These are phyloP conservation scores for Kuschelorhynchus macadamiae DNA, from an alignment of 2,888 invertebrate species.

Conservation along the genomic window DNA sequence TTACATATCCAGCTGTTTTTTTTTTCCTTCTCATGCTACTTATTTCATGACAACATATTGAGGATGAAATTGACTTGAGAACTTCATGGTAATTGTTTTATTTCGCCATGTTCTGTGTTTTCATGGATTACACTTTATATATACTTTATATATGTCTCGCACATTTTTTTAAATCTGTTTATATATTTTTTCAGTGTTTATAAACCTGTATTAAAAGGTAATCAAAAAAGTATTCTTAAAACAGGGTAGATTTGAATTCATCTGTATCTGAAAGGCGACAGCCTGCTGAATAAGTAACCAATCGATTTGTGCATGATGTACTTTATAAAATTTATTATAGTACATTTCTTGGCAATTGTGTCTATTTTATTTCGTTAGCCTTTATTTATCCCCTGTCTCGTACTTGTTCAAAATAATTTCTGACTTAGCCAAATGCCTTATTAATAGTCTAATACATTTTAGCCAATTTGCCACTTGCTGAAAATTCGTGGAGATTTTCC, in stretches of 20 bases:
- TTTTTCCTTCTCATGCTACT: too few species aligned
- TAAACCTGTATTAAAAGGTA: slow-evolving; percentile 17
- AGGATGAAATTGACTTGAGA: too few species aligned
- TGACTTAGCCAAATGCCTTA: too few species aligned
- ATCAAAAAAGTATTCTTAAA: slow-evolving; percentile 44
- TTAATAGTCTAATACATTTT: too few species aligned
- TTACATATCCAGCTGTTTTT: too few species aligned
- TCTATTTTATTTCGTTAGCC: slow-evolving; percentile 7
- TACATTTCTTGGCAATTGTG: slow-evolving; percentile 41
- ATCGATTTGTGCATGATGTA: slow-evolving; percentile 39
- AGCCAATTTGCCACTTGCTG: too few species aligned
- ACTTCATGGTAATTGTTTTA: too few species aligned
- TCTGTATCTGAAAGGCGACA: slow-evolving; percentile 18
- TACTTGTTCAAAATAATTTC: too few species aligned
- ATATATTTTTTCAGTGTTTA: slow-evolving; percentile 12
- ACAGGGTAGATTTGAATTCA: slow-evolving; percentile 45
- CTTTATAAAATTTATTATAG: slow-evolving; percentile 36
- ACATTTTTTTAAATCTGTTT: slow-evolving; percentile 34
- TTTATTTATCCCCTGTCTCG: not conserved
- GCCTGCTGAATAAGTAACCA: slow-evolving; percentile 24
- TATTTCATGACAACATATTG: too few species aligned
- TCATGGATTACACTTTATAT: too few species aligned
- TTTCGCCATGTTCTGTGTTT: not conserved
- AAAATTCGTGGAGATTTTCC: too few species aligned
- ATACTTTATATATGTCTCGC: slow-evolving; percentile 15